These are phyloP conservation scores for Drosophila grimshawi DNA, from an alignment of 1,140 invertebrate species.

Conservation along the genomic window DNA sequence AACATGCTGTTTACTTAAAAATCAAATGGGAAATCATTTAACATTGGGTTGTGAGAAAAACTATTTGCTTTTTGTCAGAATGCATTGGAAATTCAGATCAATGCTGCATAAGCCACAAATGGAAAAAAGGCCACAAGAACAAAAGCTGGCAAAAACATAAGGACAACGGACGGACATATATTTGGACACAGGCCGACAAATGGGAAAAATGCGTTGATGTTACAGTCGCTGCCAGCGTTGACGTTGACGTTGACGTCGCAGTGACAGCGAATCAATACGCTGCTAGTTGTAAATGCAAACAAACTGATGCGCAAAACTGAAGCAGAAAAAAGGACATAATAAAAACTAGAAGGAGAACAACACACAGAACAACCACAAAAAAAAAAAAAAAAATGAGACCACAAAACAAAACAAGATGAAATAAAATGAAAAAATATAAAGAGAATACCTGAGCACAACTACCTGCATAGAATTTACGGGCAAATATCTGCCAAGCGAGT, in stretches of 20 bases:
- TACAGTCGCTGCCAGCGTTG: neutral
- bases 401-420: slow-evolving; percentile 4
- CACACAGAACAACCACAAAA: slow-evolving; percentile 32
- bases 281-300: slow-evolving; percentile 47
- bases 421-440: slow-evolving; percentile 11
- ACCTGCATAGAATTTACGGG: slow-evolving; percentile 49
- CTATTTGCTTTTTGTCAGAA: neutral
- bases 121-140: slow-evolving; percentile 3
- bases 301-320: slow-evolving; percentile 33
- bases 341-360: slow-evolving; percentile 35
- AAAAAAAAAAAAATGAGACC: slow-evolving; percentile 14
- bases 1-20: neutral
- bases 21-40: neutral
- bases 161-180: slow-evolving; percentile 37
- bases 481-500: slow-evolving; percentile 47
- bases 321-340: slow-evolving; percentile 42
- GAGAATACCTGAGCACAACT: slow-evolving; percentile 38
- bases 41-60: slow-evolving; percentile 7
- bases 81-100: slow-evolving; percentile 29
- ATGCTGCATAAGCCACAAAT: slow-evolving; percentile 22
- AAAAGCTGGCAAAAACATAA: slow-evolving; percentile 35
- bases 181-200: slow-evolving; percentile 57
- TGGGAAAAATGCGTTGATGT: slow-evolving; percentile 67
- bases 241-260: slow-evolving; percentile 4
- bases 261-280: slow-evolving; percentile 68